Evolutionary conservation across 2,797 vertebrate species (phyloP), one percentile per base, ranked within the genome.

Genomic region (Podarcis lilfordi): DNA sequence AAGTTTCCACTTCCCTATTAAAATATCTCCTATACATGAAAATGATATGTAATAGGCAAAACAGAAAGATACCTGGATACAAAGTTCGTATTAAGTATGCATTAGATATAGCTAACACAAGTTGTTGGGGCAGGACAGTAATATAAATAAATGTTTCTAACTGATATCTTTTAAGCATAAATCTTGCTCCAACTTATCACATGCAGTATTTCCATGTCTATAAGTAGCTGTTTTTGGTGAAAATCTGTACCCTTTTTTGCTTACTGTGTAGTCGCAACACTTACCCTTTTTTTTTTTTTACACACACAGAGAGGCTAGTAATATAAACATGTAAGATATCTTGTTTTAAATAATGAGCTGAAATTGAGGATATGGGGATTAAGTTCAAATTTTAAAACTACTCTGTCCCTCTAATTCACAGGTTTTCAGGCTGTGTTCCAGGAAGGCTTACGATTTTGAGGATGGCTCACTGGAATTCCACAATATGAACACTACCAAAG

Each of bases 71-170:
- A 92, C 84, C 85, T 93, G 82, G 93, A 88, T 91, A 94, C 90
- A 95, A 94, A 88, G 84, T 91, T 29, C 77, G 92, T 91, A 89
- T 94, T 95, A 95, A 96, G 94, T 91, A 91, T 74, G 90, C 90
- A 94, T 95, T 96, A 89, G 90, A 92, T 86, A 93, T 91, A 95
- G 92, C 45, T 88, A 83, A 91, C 91, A 91, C 79, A 92, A 89
- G 93, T 93, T 59, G 64, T 91, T 68, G 89, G 82, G 88, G 77
- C 32, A 94, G 91, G 40, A 45, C 10, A 92, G 55, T 43, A 92
- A 94, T 17, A 93, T 91, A 95, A 94, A 87, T 86, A 91, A 88
- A 85, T 37, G 86, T 90, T 91, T 75, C 80, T 43, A 91, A 90
- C 75, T 91, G 92, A 87, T 27, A 40, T 88, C 72, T 93, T 91